Evolutionary conservation across 2,888 invertebrate genomes (phyloP).

Genomic region (Apoda limacodes): DNA sequence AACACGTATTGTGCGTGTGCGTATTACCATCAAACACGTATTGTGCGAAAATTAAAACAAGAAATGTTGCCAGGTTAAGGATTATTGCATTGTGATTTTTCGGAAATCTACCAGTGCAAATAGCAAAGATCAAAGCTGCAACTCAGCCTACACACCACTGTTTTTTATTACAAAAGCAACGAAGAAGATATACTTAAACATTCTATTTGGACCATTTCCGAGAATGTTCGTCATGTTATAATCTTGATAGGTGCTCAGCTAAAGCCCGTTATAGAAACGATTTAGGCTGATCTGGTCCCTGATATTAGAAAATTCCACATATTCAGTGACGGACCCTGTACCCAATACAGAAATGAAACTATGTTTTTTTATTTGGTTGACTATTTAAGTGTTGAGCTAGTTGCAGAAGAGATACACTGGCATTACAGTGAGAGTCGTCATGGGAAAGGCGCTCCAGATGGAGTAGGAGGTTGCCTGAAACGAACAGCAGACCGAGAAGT

Average conservation of each 20-base stretch:
- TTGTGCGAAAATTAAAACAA: conserved; percentile 1
- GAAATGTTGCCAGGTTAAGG: neutral
- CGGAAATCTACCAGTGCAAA: conserved; percentile 1
- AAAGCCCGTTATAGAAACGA: too few species aligned
- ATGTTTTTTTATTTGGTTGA: conserved; percentile 13
- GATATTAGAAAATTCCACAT: too few species aligned
- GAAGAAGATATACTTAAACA: neutral
- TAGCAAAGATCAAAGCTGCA: neutral
- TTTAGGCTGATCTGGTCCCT: too few species aligned
- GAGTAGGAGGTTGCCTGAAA: conserved; percentile 15
- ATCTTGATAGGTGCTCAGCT: too few species aligned
- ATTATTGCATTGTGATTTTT: conserved; percentile 1
- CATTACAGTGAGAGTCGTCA: conserved; percentile 13
- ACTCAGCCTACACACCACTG: too few species aligned
- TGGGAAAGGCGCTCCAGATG: conserved; percentile 16
- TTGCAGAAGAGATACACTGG: conserved; percentile 8
- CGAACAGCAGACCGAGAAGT: too few species aligned
- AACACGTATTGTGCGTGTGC: too few species aligned
- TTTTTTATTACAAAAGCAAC: too few species aligned
- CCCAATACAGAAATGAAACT: conserved; percentile 14
- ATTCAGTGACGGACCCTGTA: conserved; percentile 11
- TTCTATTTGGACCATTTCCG: conserved; percentile 1
- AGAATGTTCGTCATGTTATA: too few species aligned
- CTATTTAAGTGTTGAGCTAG: too few species aligned
- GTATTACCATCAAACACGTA: too few species aligned